Evolutionary conservation across 2,888 invertebrate genomes (phyloP), one percentile per base, ranked within the genome.

Genomic region (Stratiomys singularior): DNA sequence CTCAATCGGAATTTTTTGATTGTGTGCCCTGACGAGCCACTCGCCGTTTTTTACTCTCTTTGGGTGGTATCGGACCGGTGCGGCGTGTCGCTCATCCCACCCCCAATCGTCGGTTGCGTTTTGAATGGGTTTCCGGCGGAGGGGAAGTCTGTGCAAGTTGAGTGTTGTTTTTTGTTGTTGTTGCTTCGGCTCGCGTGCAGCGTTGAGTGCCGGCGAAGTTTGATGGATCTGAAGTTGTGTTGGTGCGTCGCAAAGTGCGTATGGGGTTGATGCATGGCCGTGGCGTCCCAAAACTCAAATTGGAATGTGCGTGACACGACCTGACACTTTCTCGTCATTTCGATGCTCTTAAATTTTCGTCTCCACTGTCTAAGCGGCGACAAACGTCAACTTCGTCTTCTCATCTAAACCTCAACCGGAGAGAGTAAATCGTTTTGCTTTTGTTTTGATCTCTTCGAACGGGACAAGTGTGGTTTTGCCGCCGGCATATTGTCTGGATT

Each of bases 281-380:
- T n/a, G n/a, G 37, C 67, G 23, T 44, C 46, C 28, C 21, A 47
- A 9, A 47, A 1, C 23, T 30, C 64, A 13, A 30, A 72, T 72
- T 72, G 27, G 74, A 47, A 60, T 47, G 56, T 56, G 74, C 69
- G 69, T 69, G 69, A 69, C 69, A 69, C 46, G 67, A 11, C 11
- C 9, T 67, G 58, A 58, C 72, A 72, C 9, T n/a, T 56, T 72
- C 30, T 56, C 30, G 23, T 74, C 71, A 37, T 11, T 58, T 37
- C 21, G 44, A 52, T 23, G 74, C 74, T 74, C 74, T 74, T 74
- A 74, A 74, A 58, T 74, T 74, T 74, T 58, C 74, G 74, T 74
- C 74, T 15, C 44, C 18, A 18, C 18, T 28, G 7, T 28, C 18
- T 21, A 47, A 37, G 37, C 30, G 60, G 5, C 37, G 37, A 3